These are phyloP conservation scores for Heterochromis multidens DNA, from an alignment of 2,113 vertebrate genomes.

Conservation along the genomic window DNA sequence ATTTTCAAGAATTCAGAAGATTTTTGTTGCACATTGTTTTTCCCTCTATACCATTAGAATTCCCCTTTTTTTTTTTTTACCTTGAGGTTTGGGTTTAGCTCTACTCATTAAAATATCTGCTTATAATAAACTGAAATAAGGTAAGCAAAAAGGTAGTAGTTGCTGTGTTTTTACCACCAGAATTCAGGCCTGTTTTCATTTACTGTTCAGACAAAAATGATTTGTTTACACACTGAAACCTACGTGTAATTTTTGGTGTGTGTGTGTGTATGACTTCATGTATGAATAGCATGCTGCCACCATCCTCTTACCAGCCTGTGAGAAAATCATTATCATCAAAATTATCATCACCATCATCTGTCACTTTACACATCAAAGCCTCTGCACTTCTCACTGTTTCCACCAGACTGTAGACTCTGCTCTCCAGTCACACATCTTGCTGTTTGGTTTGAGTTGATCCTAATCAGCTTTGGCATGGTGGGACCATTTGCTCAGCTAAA, in stretches of 20 bases:
- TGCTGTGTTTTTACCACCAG: neutral
- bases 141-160: neutral
- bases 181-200: neutral
- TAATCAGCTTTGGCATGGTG: conserved; percentile 51
- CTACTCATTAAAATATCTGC: neutral
- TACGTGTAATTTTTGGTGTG: rapidly evolving
- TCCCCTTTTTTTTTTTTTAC: neutral
- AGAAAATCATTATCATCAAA: conserved; percentile 20
- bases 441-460: conserved; percentile 58
- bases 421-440: conserved; percentile 39
- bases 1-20: neutral
- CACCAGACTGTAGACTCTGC: conserved; percentile 18
- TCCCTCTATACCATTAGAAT: neutral
- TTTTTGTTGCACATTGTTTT: neutral
- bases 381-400: conserved; percentile 17
- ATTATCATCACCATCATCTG: conserved; percentile 28
- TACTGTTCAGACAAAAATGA: neutral
- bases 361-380: conserved; percentile 49
- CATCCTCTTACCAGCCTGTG: neutral
- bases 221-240: neutral
- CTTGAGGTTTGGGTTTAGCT: neutral
- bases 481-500: conserved; percentile 30
- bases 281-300: neutral
- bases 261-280: neutral
- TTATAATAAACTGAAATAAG: neutral